Evolutionary conservation across 2,888 invertebrate species (phyloP).

Genomic region (Cryptus viduatorius): DNA sequence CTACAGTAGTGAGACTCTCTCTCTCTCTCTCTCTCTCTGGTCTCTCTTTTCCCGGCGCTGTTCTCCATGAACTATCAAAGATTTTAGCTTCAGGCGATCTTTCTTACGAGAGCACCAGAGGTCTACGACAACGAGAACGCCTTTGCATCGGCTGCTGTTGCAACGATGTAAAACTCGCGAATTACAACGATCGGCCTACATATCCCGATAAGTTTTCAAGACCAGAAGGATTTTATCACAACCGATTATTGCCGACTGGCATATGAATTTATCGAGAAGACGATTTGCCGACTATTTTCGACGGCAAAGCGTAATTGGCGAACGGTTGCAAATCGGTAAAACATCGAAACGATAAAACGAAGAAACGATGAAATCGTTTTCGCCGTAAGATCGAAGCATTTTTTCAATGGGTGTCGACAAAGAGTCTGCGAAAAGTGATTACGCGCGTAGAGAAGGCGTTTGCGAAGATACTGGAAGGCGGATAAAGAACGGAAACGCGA

Average conservation of each 20-base stretch:
- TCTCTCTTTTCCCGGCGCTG: slow-evolving; percentile 11
- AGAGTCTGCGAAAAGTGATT: too few relatives aligned
- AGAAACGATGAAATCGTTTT: too few relatives aligned
- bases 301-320: neutral
- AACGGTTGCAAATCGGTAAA: too few relatives aligned
- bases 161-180: slow-evolving; percentile 52
- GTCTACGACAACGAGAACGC: neutral
- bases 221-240: slow-evolving; percentile 59
- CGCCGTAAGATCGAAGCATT: too few relatives aligned
- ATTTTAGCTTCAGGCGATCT: slow-evolving; percentile 50
- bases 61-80: slow-evolving; percentile 48
- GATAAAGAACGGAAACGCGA: slow-evolving; percentile 26
- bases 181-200: slow-evolving; percentile 65
- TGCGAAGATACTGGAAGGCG: neutral
- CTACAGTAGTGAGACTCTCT: slow-evolving; percentile 4
- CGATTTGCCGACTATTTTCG: neutral
- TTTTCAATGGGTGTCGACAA: too few relatives aligned
- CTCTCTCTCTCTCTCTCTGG: neutral
- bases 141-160: neutral
- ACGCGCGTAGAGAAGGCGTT: slow-evolving; percentile 3
- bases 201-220: slow-evolving; percentile 40
- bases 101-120: slow-evolving; percentile 18
- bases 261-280: neutral
- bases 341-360: too few relatives aligned
- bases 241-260: slow-evolving; percentile 14